Conservation (phyloP, 2,113 vertebrate genomes). For the Cynoglossus semilaevis region DNA sequence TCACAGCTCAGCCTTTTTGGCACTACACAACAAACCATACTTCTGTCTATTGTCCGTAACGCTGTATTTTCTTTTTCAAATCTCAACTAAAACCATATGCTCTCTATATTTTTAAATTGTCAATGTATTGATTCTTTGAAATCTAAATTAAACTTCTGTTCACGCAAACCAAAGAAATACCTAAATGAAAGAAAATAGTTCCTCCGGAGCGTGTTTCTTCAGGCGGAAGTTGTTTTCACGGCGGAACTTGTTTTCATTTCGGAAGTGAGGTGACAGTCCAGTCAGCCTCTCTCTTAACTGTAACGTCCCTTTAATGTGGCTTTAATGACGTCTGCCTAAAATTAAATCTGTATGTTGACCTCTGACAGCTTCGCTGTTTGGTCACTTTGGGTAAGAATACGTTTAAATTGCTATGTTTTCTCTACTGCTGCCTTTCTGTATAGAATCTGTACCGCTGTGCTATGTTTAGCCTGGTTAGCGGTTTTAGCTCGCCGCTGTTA, state of each 20-base stretch:
- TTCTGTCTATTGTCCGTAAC: too few relatives aligned
- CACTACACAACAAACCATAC: too few relatives aligned
- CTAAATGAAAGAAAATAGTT: not conserved
- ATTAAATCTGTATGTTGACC: constrained; percentile 29
- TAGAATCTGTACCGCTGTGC: not conserved
- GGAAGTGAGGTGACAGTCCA: constrained; percentile 50
- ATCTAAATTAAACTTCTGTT: too few relatives aligned
- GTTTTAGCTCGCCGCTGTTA: constrained; percentile 26
- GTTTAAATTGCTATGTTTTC: not conserved
- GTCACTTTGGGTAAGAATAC: constrained; percentile 46
- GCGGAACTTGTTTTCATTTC: too few relatives aligned
- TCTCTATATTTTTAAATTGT: too few relatives aligned
- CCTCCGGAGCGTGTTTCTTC: constrained; percentile 6
- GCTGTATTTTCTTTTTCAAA: too few relatives aligned
- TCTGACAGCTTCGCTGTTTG: not conserved
- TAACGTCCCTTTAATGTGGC: not conserved
- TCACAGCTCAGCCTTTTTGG: too few relatives aligned
- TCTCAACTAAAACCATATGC: too few relatives aligned
- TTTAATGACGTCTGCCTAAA: constrained; percentile 1
- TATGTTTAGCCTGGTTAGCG: constrained; percentile 36
- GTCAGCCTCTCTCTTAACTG: constrained; percentile 1
- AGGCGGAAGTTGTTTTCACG: constrained; percentile 52
- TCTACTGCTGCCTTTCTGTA: not conserved
- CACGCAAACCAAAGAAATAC: not conserved
- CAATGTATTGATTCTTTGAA: too few relatives aligned